These are phyloP conservation scores for Tragelaphus strepsiceros DNA, from an alignment of 2,113 vertebrate genomes.

Conservation along the genomic window DNA sequence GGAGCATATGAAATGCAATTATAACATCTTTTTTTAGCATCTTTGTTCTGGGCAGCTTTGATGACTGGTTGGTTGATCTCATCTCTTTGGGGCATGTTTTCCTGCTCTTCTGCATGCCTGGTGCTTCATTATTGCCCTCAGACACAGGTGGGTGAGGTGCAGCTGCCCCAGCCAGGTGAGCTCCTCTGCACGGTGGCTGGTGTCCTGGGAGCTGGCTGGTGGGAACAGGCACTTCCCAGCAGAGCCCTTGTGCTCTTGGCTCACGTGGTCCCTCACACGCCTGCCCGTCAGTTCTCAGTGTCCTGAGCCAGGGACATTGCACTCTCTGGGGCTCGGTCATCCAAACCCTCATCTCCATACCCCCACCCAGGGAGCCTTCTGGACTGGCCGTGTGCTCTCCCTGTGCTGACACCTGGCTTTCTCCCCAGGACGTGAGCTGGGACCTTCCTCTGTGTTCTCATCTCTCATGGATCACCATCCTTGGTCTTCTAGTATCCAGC, in stretches of 20 bases:
- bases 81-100: not conserved
- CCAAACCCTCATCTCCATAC: not conserved
- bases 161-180: not conserved
- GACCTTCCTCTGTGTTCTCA: not conserved
- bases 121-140: not conserved
- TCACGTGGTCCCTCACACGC: not conserved
- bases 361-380: not conserved
- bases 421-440: not conserved
- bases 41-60: not conserved
- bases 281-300: not conserved
- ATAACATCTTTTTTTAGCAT: not conserved
- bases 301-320: not conserved
- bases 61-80: not conserved
- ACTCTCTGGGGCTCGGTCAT: not conserved
- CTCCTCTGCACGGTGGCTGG: not conserved
- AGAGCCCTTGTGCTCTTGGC: not conserved
- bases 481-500: not conserved
- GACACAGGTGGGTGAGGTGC: not conserved
- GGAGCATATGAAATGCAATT: not conserved
- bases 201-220: not conserved
- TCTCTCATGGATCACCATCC: not conserved
- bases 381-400: fast-evolving
- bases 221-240: not conserved
- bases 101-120: not conserved
- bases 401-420: not conserved